Base-by-base conservation (phyloP, 2,797 vertebrate genomes). In the Echiichthys vipera region DNA sequence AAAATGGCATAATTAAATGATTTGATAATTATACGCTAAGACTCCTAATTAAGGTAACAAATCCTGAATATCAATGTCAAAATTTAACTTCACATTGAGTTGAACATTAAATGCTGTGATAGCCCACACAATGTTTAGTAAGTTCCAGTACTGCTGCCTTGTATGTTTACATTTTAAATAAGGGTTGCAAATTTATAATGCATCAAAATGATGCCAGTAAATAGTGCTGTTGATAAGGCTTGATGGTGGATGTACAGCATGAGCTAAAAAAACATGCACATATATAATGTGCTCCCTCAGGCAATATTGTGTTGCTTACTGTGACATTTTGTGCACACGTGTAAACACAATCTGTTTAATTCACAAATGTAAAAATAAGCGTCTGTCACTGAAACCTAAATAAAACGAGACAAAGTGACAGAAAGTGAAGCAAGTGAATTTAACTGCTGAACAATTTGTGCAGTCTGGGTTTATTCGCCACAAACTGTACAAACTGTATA, bases 21-120 rank as follows among this genome's bases (percentile, higher is more conserved):
- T 71, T 74, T 74, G n/a, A 67, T 84, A 75, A 77, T 80, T 61
- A 56, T 67, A 65, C 8, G 20, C 24, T 65, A 29, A 42, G 42
- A 65, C 7, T 40, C 20, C 39, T 65, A 68, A 83, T 83, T 79
- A 73, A 56, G 24, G 34, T 51, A 57, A 54, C 62, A 55, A 45
- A 64, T 72, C 54, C 39, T 63, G 50, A 64, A 77, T 53, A 36
- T 47, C 50, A 64, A 64, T 59, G 34, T 64, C 46, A 68, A 62
- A 62, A 27, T 63, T 37, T 34, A 46, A 30, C n/a, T 67, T 50
- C n/a, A 2, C 45, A 17, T 18, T 51, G 22, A 36, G 51, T 29
- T 30, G 40, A 58, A 27, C 25, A 45, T 57, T 68, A 59, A 70
- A 55, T 14, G 46, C 42, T 58, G 49, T 13, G 29, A 61, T 61